Evolutionary conservation across 2,113 vertebrate species (phyloP), one percentile per base, ranked within the genome.

Genomic region (Nothoprocta perdicaria): DNA sequence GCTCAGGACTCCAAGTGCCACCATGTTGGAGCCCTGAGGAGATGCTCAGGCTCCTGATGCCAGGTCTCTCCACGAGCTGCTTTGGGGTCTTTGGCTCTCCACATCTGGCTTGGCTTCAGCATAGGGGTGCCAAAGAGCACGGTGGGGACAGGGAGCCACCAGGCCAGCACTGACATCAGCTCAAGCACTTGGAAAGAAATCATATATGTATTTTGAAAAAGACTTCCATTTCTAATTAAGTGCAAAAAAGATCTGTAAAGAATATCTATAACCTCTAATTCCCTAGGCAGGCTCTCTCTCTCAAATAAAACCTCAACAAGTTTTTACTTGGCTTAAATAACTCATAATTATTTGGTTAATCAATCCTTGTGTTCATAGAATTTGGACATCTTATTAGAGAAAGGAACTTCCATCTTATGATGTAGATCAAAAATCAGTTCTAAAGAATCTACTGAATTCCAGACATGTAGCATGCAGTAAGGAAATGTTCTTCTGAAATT

Each of bases 341-440:
- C 9, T 16, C 67, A 66, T 23, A 65, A 38, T 81, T 88, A 79
- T 92, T 88, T 94, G 58, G 16, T 84, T 93, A 21, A 86, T 80
- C 66, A 86, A n/a, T 40, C 65, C 7, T 76, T 78, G 53, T 66
- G 48, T 68, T 93, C 66, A 38, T 45, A 81, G 74, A 69, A 57
- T 81, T 35, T 90, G n/a, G 62, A 60, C 23, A 52, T 21, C 35
- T 81, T 67, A 66, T 76, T 62, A 69, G 43, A 53, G 75, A 83
- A 85, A 74, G 55, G 10, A 92, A 52, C 14, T 55, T 72, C 14
- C 29, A 75, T 24, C 5, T n/a, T 79, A 15, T 0, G 1, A 40
- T 73, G 88, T 73, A 81, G 29, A 69, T 76, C n/a, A 80, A 3
- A 72, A 90, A 22, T 40, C 46, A 73, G 15, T 22, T 60, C 57